Percentiles rank a stretch among this genome's conserved stretches.
Conservation (phyloP, 2,113 vertebrate genomes). For the Entosphenus tridentatus region DNA sequence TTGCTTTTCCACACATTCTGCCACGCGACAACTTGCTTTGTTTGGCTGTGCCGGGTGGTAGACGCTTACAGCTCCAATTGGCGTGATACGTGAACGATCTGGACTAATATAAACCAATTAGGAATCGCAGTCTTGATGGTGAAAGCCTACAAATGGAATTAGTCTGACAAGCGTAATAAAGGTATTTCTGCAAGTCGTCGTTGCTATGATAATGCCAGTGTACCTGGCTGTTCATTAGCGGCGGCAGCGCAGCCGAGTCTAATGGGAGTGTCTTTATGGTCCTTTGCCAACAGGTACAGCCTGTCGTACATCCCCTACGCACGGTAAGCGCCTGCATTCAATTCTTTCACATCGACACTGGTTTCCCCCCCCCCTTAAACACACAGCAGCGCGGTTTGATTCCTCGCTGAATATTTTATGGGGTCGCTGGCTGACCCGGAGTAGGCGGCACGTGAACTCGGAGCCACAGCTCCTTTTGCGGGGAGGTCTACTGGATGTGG, state of each 20-base stretch:
- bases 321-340: not conserved
- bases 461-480: not conserved
- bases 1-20: too few species aligned
- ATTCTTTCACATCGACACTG: not conserved
- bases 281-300: not conserved
- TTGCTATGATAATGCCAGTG: not conserved
- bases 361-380: too few species aligned
- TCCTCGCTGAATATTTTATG: too few species aligned
- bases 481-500: not conserved
- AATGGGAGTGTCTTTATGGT: not conserved
- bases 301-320: slow-evolving; percentile 3
- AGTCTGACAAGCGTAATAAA: not conserved
- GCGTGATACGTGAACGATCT: too few species aligned
- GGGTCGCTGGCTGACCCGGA: not conserved
- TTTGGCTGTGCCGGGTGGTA: too few species aligned
- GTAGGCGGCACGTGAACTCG: not conserved
- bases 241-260: not conserved
- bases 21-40: too few species aligned
- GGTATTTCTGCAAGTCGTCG: not conserved
- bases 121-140: too few species aligned
- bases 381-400: too few species aligned
- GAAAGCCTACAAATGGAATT: not conserved
- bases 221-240: not conserved
- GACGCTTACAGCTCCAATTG: too few species aligned
- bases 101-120: too few species aligned